These are phyloP conservation scores for Synanthedon formicaeformis DNA, from an alignment of 2,888 invertebrate genomes.

Conservation along the genomic window DNA sequence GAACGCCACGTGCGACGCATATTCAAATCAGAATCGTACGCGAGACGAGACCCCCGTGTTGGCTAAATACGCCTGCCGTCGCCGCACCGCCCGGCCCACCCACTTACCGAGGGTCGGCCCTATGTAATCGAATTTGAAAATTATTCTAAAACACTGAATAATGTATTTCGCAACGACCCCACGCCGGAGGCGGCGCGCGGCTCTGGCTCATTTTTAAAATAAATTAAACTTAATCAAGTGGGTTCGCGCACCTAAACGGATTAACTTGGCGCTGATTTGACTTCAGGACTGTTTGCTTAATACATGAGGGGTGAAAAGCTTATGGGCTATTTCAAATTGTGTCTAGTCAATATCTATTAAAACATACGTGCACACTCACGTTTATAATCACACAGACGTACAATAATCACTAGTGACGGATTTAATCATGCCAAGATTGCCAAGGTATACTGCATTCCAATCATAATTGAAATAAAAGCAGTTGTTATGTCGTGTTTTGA, in stretches of 20 bases:
- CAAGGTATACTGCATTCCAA: too few relatives aligned
- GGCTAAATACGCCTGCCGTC: conserved; percentile 70
- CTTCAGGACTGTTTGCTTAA: conserved; percentile 55
- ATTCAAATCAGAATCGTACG: conserved; percentile 69
- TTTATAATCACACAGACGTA: too few relatives aligned
- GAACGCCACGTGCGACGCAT: conserved; percentile 65
- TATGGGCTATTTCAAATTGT: conserved; percentile 53
- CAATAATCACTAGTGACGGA: too few relatives aligned
- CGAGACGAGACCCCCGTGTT: conserved; percentile 65
- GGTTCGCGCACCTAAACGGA: conserved; percentile 70
- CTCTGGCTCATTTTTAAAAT: conserved; percentile 67
- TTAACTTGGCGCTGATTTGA: conserved; percentile 69
- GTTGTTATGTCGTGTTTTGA: too few relatives aligned
- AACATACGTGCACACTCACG: conserved; percentile 1
- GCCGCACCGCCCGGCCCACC: conserved; percentile 51
- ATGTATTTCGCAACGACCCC: conserved; percentile 64
- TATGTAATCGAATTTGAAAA: conserved; percentile 72
- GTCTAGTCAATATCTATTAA: conserved; percentile 35
- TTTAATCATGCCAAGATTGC: too few relatives aligned
- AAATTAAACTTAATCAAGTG: conserved; percentile 72
- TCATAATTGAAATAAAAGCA: too few relatives aligned
- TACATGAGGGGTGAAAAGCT: conserved; percentile 49
- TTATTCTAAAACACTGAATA: conserved; percentile 72
- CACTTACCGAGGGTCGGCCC: conserved; percentile 68
- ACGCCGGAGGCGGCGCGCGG: conserved; percentile 51